These are phyloP conservation scores for Cynodonichthys magdalenae DNA, from an alignment of 2,797 vertebrate genomes.

Conservation along the genomic window DNA sequence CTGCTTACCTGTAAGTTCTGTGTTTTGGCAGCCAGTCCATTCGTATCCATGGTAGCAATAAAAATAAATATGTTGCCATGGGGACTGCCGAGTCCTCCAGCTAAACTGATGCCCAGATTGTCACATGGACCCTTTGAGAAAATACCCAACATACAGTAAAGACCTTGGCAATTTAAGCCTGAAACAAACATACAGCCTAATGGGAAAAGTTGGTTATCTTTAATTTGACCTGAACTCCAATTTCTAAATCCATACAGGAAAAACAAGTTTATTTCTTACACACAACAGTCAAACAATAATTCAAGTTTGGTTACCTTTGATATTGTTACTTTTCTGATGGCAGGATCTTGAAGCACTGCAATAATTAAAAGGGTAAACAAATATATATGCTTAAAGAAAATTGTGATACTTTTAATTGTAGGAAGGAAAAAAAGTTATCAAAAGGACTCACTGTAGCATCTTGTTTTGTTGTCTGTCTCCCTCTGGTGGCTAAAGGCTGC, in stretches of 20 bases:
- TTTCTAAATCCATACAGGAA: too few species aligned
- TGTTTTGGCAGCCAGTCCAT: constrained; percentile 89
- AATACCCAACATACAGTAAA: constrained; percentile 22
- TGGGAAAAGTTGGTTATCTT: neutral
- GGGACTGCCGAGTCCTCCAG: constrained; percentile 88
- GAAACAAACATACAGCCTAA: constrained; percentile 2
- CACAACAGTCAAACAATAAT: neutral
- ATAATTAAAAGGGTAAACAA: neutral
- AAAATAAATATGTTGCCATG: constrained; percentile 90
- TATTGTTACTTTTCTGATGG: constrained; percentile 57
- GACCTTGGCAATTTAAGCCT: constrained; percentile 18
- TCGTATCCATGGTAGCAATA: constrained; percentile 91
- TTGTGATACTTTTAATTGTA: neutral
- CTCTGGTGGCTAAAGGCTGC: constrained; percentile 61
- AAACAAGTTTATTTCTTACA: neutral
- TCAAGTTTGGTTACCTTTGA: constrained; percentile 57
- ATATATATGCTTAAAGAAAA: neutral
- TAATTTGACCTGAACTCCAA: neutral
- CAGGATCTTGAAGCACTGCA: constrained; percentile 47
- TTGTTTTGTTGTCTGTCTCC: constrained; percentile 61
- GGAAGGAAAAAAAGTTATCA: neutral
- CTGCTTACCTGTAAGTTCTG: constrained; percentile 87
- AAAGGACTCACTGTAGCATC: constrained; percentile 39
- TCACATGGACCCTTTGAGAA: constrained; percentile 82
- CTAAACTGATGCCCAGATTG: constrained; percentile 88